Evolutionary conservation across 2,113 vertebrate genomes (phyloP), one percentile per base, ranked within the genome.

Genomic region (Aspidoscelis tigris): DNA sequence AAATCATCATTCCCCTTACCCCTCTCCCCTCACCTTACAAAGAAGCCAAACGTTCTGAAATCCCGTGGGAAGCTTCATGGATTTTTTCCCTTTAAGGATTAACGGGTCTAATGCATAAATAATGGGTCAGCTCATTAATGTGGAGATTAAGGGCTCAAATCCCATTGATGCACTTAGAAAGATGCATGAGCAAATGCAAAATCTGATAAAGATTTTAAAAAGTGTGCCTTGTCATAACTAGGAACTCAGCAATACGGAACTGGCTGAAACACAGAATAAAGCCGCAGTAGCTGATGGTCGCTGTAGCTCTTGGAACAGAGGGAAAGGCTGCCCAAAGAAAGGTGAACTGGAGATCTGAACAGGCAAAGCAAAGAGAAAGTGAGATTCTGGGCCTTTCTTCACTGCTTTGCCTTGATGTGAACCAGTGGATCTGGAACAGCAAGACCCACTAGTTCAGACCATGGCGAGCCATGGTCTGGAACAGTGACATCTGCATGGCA

Each of bases 31-130:
- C 41, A 44, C 64, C 14, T 24, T n/a, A 24, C 20, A 72, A 84
- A 64, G 24, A 12, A 73, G 55, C 41, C 69, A 73, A 73, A 71
- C 44, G 11, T 79, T 76, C 69, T 22, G 6, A 84, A 79, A 78
- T 73, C 86, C 79, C 78, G 43, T 89, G 93, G 86, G 92, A 94
- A 94, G 82, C 65, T 75, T 88, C 84, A 41, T 39, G 0, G 41
- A 65, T 47, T 65, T 10, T 73, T 44, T 21, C 88, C 75, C 18
- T 53, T 61, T 69, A 82, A 83, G 86, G 91, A 91, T 93, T 90
- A 91, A 80, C 84, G 87, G 77, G 53, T 6, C 69, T 64, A 88
- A 78, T 33, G 71, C 68, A 55, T 61, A 93, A 93, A 88, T 93
- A 89, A 88, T 55, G 58, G 58, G 41, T 69, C 68, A 85, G 65